Evolutionary conservation across 2,113 vertebrate genomes (phyloP), one percentile per base, ranked within the genome.

Genomic region (Suricata suricatta): DNA sequence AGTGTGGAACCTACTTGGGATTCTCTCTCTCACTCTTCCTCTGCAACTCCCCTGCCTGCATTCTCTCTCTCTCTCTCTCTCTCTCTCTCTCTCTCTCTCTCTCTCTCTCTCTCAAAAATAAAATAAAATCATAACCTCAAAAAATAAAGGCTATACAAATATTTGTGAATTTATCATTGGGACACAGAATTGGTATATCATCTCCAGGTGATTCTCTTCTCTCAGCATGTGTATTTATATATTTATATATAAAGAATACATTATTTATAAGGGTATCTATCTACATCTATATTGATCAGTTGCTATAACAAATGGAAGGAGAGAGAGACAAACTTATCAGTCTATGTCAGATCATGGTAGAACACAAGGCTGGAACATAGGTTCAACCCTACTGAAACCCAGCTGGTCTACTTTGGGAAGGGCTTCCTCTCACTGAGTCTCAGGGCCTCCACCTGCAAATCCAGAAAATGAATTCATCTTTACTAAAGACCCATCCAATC

Each of bases 391-490:
- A 57, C 47, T 79, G 60, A 72, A 91, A 82, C 44, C 19, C 31
- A 96, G 50, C 44, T 83, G 35, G 31, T 57, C 41, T 95, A 52
- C n/a, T 54, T 80, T 80, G 79, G 83, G 21, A 88, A 47, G 38
- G 47, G n/a, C 31, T 93, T 83, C 71, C 41, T 72, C 47, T 96
- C 31, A 74, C 27, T 92, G 88, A 82, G 64, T 85, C 72, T 96
- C 57, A 93, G 50, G 47, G 74, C 25, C 33, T 90, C 44, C 38
- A 7, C 60, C 17, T 66, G 74, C n/a, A 93, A 77, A 82, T 71
- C 14, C 23, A 76, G 71, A 93, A 77, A 71, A 92, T 41, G 44
- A 89, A 88, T 79, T 93, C 11, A 68, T 93, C 52, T 83, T 94
- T 83, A 90, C 66, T 88, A 96, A 96, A 64, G 50, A 77, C 21